Conservation (phyloP, 2,888 invertebrate genomes). For the Argyresthia goedartella region DNA sequence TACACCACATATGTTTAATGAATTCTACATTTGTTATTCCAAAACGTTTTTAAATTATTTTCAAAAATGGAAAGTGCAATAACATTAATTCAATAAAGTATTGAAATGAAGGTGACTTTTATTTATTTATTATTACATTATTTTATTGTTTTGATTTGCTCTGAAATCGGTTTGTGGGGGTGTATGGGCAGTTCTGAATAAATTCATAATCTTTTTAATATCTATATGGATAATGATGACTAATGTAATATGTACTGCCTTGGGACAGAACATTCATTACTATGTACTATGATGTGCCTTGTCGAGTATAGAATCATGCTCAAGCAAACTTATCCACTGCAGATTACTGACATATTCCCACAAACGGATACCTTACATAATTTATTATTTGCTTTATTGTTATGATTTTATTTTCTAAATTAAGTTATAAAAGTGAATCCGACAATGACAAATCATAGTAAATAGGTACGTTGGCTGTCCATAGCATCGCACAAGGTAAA, state of each 20-base stretch:
- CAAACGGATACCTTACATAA: slow-evolving; percentile 40
- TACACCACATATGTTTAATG: slow-evolving; percentile 64
- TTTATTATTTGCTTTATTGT: slow-evolving; percentile 12
- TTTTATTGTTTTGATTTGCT: slow-evolving; percentile 43
- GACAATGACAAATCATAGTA: too few relatives aligned
- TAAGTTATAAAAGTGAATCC: too few relatives aligned
- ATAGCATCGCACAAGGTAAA: too few relatives aligned
- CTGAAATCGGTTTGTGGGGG: slow-evolving; percentile 62
- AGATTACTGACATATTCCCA: slow-evolving; percentile 62
- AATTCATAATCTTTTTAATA: not conserved
- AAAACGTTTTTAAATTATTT: too few relatives aligned
- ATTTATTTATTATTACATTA: slow-evolving; percentile 51
- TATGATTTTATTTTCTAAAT: too few relatives aligned
- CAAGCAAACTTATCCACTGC: not conserved
- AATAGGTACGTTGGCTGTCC: too few relatives aligned
- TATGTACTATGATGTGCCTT: too few relatives aligned
- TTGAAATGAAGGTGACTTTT: slow-evolving; percentile 55
- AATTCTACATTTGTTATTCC: slow-evolving; percentile 38
- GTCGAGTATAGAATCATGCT: not conserved
- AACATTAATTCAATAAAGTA: slow-evolving; percentile 54
- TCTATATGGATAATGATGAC: too few relatives aligned
- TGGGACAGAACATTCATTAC: too few relatives aligned
- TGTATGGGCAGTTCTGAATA: slow-evolving; percentile 51
- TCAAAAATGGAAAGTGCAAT: slow-evolving; percentile 43
- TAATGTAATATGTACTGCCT: too few relatives aligned